These are phyloP conservation scores for Diorhabda elongata DNA, from an alignment of 1,140 invertebrate species.

Conservation along the genomic window DNA sequence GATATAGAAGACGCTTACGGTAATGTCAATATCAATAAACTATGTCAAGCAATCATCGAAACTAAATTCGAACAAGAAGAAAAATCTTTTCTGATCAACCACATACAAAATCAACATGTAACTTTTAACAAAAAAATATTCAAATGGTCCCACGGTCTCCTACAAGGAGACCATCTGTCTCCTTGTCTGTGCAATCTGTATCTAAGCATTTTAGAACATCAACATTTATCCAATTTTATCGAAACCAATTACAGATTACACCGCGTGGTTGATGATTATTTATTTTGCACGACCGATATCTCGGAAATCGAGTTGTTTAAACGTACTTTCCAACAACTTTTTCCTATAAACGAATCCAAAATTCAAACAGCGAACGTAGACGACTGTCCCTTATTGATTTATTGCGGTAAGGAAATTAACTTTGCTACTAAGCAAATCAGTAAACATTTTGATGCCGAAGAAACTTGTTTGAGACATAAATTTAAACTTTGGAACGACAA, in stretches of 20 bases:
- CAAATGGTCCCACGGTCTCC: slow-evolving; percentile 22
- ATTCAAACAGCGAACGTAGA: not conserved
- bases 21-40: slow-evolving; percentile 11
- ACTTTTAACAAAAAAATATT: slow-evolving; percentile 14
- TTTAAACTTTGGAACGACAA: slow-evolving; percentile 24
- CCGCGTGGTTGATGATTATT: slow-evolving; percentile 23
- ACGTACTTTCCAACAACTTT: not conserved
- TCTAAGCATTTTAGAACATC: slow-evolving; percentile 15
- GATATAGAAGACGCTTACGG: slow-evolving; percentile 24
- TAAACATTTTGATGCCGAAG: slow-evolving; percentile 10
- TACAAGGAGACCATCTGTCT: slow-evolving; percentile 23
- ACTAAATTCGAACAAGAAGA: slow-evolving; percentile 1
- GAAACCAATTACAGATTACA: slow-evolving; percentile 10
- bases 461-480: slow-evolving; percentile 16
- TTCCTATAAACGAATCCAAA: slow-evolving; percentile 16
- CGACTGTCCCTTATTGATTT: slow-evolving; percentile 10
- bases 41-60: not conserved
- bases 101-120: slow-evolving; percentile 21
- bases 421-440: slow-evolving; percentile 15
- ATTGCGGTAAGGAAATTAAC: slow-evolving; percentile 21
- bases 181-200: slow-evolving; percentile 24
- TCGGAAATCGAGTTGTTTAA: slow-evolving; percentile 10
- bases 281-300: slow-evolving; percentile 12
- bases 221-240: slow-evolving; percentile 10
- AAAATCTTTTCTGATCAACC: slow-evolving; percentile 13